Percentiles rank a stretch among this genome's conserved stretches.
Conservation (phyloP, 2,113 vertebrate species). For the Campylomormyrus tamandua region DNA sequence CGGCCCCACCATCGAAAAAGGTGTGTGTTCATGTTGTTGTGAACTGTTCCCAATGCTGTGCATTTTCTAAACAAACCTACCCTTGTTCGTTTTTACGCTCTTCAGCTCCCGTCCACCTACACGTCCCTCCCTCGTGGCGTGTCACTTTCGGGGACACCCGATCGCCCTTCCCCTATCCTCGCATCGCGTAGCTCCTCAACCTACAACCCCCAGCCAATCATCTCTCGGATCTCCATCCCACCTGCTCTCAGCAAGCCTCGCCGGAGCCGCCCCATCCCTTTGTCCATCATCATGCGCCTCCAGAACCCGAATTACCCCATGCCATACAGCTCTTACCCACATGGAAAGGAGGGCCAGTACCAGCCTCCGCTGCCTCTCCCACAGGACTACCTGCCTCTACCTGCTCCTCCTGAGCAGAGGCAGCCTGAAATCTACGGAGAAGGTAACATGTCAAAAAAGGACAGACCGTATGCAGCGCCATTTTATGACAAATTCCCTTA, state of each 20-base stretch:
- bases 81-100: not conserved
- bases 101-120: slow-evolving; percentile 37
- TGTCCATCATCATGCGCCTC: slow-evolving; percentile 80
- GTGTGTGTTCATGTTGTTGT: slow-evolving; percentile 40
- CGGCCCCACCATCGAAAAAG: slow-evolving; percentile 57
- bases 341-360: slow-evolving; percentile 25
- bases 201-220: slow-evolving; percentile 57
- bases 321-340: not conserved
- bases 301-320: slow-evolving; percentile 62
- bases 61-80: not conserved
- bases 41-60: not conserved
- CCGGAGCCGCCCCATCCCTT: slow-evolving; percentile 64
- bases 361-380: slow-evolving; percentile 17
- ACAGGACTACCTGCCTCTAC: slow-evolving; percentile 37
- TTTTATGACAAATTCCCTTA: not conserved
- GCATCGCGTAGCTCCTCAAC: slow-evolving; percentile 37
- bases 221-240: slow-evolving; percentile 75
- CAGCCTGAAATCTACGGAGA: slow-evolving; percentile 50
- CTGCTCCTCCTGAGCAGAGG: slow-evolving; percentile 41
- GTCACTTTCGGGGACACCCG: slow-evolving; percentile 56
- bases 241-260: slow-evolving; percentile 47
- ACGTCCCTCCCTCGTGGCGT: slow-evolving; percentile 65
- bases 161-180: slow-evolving; percentile 35
- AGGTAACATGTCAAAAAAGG: slow-evolving; percentile 40
- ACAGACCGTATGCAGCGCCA: not conserved